Base-by-base conservation (phyloP, 2,888 invertebrate genomes). In the Campoletis raptor region DNA sequence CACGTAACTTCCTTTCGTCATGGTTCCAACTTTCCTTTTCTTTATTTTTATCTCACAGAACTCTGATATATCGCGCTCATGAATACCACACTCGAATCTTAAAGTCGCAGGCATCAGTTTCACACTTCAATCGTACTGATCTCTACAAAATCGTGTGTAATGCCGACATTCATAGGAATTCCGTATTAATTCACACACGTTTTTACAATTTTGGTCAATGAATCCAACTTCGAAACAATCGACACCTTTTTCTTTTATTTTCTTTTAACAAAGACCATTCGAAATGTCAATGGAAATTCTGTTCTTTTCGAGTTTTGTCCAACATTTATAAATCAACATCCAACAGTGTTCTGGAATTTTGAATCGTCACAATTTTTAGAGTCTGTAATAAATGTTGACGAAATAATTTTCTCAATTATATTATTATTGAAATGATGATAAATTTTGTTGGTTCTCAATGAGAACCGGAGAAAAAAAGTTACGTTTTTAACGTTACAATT, bases 91-190 rank as follows among this genome's bases (percentile, higher is more conserved):
- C 36, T 21, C 48, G 57, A 81, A 54, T 79, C 78, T 67, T 67
- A 67, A 40, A 37, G 24, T 21, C 40, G 30, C 21, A 54, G 37
- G 18, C 45, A 42, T 52, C 61, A 70, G 52, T 76, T 76, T 85
- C 76, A 54, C 81, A 36, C 72, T 54, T 52, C 66, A 72, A 76
- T 37, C 64, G 45, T 64, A 45, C 24, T 37, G 70, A 81, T 77
- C 69, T 77, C 69, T 77, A 54, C 85, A 69, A 77, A 72, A 85
- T 85, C 64, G 40, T 15, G 42, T 45, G 57, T 48, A 54, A 67
- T 45, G 37, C 40, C 21, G 40, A 57, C 67, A 48, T 81, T 85
- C 52, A 81, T 67, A 77, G 72, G 72, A 81, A 85, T 81, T 48
- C 48, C 73, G 70, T 81, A 37, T 70, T 76, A 52, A 77, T 72